Evolutionary conservation across 2,797 vertebrate genomes (phyloP), one percentile per base, ranked within the genome.

Genomic region (Brachyalestes nurse): DNA sequence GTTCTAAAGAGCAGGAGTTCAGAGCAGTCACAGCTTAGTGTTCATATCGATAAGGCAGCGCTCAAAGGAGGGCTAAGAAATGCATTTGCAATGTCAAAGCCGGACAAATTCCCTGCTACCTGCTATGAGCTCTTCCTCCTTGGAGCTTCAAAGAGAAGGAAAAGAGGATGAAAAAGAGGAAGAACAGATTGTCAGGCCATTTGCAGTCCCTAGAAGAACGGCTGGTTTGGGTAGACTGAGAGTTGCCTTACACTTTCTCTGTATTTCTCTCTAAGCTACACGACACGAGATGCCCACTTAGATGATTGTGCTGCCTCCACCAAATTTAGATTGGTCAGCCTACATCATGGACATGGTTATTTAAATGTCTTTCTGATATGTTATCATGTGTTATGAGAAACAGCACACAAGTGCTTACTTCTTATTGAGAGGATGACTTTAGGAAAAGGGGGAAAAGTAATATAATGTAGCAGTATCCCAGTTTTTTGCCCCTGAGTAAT

Each of bases 21-120:
- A 90, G 89, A 92, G 91, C 91, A 84, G 87, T 89, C 86, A 79
- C 83, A 85, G 91, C 89, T 93, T 92, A 92, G 89, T 91, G 89
- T 89, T 75, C 86, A 85, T 88, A 92, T 94, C 88, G 91, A 94
- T 94, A 94, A 94, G 92, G 83, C 47, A 78, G 51, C 83, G 90
- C 93, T 94, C 91, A 94, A 94, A 94, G 91, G 87, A 90, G 65
- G 83, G 67, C 86, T 87, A 89, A 90, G 72, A 92, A 92, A 88
- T 87, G 87, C 80, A 90, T 90, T 88, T 88, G 90, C 87, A 88
- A 89, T 91, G 92, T 94, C 91, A 93, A 92, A 94, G 92, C 89
- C 60, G 86, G 92, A 94, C 92, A 94, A 94, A 94, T 92, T 93
- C 91, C 90, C 86, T 67, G 87, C 89, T 92, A 93, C 91, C 92